phyloP scores from a whole-genome alignment of 2,797 vertebrate genomes.

The Acrossocheilus fasciatus region DNA sequence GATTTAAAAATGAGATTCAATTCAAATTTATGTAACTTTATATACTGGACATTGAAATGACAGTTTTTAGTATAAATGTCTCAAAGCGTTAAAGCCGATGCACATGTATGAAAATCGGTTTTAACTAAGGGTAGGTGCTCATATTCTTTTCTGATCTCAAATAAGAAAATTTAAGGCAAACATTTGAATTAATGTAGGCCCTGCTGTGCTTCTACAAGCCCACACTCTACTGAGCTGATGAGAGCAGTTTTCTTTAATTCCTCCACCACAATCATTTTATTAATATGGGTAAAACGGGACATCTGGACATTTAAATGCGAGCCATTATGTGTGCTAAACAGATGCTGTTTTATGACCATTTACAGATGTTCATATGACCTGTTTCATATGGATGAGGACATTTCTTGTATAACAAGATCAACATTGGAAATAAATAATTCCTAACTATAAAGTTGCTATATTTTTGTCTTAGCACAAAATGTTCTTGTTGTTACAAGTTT shows the following conservation, averaged over 20 bases:
- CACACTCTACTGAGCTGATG: constrained; percentile 44
- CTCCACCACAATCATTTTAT: constrained; percentile 58
- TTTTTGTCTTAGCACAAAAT: neutral
- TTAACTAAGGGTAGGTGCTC: neutral
- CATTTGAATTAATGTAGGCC: neutral
- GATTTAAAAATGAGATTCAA: neutral
- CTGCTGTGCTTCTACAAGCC: constrained; percentile 24
- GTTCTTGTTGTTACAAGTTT: neutral
- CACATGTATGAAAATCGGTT: neutral
- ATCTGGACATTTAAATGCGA: constrained; percentile 61
- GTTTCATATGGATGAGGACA: constrained; percentile 60
- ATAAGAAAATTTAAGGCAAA: constrained; percentile 15
- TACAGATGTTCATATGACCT: constrained; percentile 61
- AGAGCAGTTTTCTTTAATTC: constrained; percentile 56
- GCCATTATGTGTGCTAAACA: constrained; percentile 60
- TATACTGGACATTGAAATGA: neutral
- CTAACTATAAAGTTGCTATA: constrained; percentile 1
- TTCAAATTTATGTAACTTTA: neutral
- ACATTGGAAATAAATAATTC: constrained; percentile 52
- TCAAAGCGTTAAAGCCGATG: neutral
- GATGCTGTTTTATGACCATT: constrained; percentile 62
- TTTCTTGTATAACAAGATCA: constrained; percentile 53
- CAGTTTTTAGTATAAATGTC: neutral
- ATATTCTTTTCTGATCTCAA: constrained; percentile 14
- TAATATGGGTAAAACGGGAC: constrained; percentile 59